Base-by-base conservation (phyloP, 2,113 vertebrate genomes). In the Lasiurus borealis region DNA sequence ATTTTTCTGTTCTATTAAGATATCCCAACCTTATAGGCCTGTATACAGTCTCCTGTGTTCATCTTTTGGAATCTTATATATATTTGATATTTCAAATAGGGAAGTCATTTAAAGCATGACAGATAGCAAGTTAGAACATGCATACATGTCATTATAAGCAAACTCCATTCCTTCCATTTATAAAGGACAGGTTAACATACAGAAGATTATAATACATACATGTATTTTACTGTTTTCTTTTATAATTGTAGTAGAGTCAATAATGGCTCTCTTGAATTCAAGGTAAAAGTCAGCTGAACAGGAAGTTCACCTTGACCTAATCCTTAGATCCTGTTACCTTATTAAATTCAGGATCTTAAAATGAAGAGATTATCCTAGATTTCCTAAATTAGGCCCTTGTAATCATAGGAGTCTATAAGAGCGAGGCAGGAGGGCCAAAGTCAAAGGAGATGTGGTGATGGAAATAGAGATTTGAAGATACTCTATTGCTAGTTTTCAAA, bases 1-100 rank as follows among this genome's bases (percentile, higher is more conserved):
- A 54, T 10, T 80, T 92, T 92, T 23, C 12, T 69, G 6, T 50
- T 72, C 62, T 91, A 19, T 31, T 81, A 62, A 95, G 87, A 83
- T 11, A 69, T 73, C 54, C 59, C 25, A 87, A 36, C 6, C 27
- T 50, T 50, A 16, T 25, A 76, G 29, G 13, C 27, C 40, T 72
- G 13, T 86, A 83, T 75, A 46, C 4, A 57, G 25, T 9, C 71
- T 83, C 59, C 25, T 16, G 18, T 66, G 31, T 72, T 82, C 69
- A 81, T 68, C 1, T 29, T 40, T 29, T 15, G 46, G 44, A 31
- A 27, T 80, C 0, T n/a, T 52, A 7, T 52, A 34, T 19, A 4
- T 88, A 84, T 54, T n/a, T 73, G 19, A 13, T 10, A 27, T 76
- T 78, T 90, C 40, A 80, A 54, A 75, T 29, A 31, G 7, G 29